Conservation (phyloP, 2,888 invertebrate genomes). For the Brachycybe producta region DNA sequence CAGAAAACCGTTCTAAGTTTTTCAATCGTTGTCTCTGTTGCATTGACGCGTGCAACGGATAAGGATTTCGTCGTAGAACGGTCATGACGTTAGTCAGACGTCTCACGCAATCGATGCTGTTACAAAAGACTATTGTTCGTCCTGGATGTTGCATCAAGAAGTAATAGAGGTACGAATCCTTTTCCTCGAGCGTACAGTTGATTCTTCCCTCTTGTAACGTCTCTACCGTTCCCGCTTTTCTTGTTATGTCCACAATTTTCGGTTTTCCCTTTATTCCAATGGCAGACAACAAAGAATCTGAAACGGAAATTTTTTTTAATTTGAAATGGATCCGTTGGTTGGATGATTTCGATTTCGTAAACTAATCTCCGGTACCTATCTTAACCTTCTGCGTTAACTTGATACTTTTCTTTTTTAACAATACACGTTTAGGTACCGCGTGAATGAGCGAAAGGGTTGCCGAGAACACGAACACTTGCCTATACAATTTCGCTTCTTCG, state of each 20-base stretch:
- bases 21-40: slow-evolving; percentile 84
- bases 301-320: not conserved
- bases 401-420: slow-evolving; percentile 30
- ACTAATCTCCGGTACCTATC: no score
- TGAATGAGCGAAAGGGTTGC: slow-evolving; percentile 90
- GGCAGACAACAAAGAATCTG: slow-evolving; percentile 60
- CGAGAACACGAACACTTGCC: slow-evolving; percentile 94
- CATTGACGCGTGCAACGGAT: slow-evolving; percentile 64
- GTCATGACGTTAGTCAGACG: slow-evolving; percentile 44
- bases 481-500: slow-evolving; percentile 38
- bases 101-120: slow-evolving; percentile 75
- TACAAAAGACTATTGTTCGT: slow-evolving; percentile 43
- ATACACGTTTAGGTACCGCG: slow-evolving; percentile 48
- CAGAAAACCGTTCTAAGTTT: slow-evolving; percentile 67
- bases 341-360: not conserved
- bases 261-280: slow-evolving; percentile 69
- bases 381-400: slow-evolving; percentile 32
- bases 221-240: slow-evolving; percentile 64
- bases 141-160: slow-evolving; percentile 61
- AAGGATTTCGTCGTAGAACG: slow-evolving; percentile 54
- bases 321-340: not conserved
- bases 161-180: slow-evolving; percentile 77
- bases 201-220: slow-evolving; percentile 74
- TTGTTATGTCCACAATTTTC: slow-evolving; percentile 84
- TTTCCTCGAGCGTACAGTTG: slow-evolving; percentile 34